Evolutionary conservation across 2,888 invertebrate genomes (phyloP).

Genomic region (Harpalus rubripes): DNA sequence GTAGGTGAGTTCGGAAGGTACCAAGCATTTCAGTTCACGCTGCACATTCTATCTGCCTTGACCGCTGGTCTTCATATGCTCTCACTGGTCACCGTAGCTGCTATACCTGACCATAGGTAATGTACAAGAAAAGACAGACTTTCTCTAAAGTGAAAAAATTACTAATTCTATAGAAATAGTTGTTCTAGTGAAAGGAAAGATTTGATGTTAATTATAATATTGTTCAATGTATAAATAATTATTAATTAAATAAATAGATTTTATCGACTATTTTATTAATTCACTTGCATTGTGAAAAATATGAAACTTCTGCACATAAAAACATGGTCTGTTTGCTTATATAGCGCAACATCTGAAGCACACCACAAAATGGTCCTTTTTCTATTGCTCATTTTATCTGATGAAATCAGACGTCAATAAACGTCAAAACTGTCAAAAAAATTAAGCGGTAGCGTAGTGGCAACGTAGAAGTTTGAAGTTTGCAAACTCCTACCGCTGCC

Average conservation of each 20-base stretch:
- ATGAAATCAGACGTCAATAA: no score
- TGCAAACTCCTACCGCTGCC: no score
- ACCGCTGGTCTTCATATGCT: constrained; percentile 92
- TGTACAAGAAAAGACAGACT: neutral
- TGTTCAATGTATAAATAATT: neutral
- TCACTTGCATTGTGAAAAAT: no score
- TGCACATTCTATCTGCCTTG: constrained; percentile 88
- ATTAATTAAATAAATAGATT: neutral
- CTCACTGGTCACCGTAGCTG: constrained; percentile 88
- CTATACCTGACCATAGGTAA: constrained; percentile 85
- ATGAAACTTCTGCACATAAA: neutral
- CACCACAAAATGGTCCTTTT: no score
- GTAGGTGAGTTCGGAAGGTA: constrained; percentile 91
- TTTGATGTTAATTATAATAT: neutral
- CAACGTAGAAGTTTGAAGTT: no score
- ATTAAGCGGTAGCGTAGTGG: no score
- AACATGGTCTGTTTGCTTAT: no score
- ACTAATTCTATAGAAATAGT: neutral
- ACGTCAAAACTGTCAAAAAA: no score
- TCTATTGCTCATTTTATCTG: no score
- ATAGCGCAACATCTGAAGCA: no score
- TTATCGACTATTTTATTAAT: no score
- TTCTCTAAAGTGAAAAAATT: neutral
- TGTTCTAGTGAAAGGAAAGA: neutral
- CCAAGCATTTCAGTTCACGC: constrained; percentile 87